phyloP scores from a whole-genome alignment of 2,113 vertebrate species.

The Aramus guarauna region DNA sequence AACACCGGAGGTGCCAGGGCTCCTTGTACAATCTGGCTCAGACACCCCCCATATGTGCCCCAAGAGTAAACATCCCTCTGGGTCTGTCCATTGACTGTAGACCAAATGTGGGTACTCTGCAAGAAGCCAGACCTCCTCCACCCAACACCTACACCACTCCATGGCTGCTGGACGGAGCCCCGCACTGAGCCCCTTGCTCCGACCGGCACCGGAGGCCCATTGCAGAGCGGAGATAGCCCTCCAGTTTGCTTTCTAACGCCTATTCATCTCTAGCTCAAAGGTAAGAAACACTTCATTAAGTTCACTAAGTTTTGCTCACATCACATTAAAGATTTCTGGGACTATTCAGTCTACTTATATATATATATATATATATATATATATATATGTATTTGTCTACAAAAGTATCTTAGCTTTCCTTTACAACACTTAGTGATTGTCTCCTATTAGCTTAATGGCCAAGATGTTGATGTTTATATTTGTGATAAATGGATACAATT shows the following conservation, averaged over 20 bases:
- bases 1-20: neutral
- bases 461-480: neutral
- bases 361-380: no score
- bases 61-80: neutral
- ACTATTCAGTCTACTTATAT: neutral
- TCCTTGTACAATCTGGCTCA: neutral
- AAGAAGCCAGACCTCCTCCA: neutral
- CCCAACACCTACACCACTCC: neutral
- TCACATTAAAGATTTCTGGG: neutral
- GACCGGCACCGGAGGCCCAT: neutral
- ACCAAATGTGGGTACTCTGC: neutral
- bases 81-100: neutral
- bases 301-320: neutral
- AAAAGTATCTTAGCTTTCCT: neutral
- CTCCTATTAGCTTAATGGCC: neutral
- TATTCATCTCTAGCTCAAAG: neutral
- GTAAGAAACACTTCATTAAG: neutral
- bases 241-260: neutral
- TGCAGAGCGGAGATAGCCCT: neutral
- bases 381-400: neutral
- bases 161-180: neutral
- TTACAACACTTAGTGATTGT: neutral
- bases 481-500: neutral
- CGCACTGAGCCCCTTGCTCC: fast-evolving
- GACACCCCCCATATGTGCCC: fast-evolving